phyloP scores from a whole-genome alignment of 2,888 invertebrate genomes.

The Drosophila birchii region DNA sequence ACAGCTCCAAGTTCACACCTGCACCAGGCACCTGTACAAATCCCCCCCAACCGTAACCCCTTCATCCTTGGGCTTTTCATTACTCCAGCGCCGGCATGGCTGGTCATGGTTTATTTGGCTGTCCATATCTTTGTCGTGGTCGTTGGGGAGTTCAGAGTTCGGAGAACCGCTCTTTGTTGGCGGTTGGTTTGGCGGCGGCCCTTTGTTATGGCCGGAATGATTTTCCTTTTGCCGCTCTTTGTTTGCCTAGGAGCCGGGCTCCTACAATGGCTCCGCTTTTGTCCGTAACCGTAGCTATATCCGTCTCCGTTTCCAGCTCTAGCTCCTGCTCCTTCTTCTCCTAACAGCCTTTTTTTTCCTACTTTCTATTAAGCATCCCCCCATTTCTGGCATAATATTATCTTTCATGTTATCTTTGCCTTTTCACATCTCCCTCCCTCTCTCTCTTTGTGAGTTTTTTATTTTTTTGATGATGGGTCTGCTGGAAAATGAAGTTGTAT shows the following conservation, averaged over 20 bases:
- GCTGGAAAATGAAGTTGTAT: constrained; percentile 73
- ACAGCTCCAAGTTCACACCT: constrained; percentile 36
- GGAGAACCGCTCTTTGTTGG: constrained; percentile 23
- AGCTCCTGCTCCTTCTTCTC: not conserved
- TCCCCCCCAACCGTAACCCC: not conserved
- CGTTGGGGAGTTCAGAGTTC: constrained; percentile 27
- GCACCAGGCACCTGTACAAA: constrained; percentile 28
- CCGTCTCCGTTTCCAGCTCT: constrained; percentile 4
- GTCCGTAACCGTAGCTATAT: constrained; percentile 17
- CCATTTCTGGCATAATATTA: constrained; percentile 71
- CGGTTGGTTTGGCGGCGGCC: constrained; percentile 6
- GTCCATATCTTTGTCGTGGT: constrained; percentile 49
- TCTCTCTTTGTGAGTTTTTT: constrained; percentile 25
- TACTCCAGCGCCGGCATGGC: constrained; percentile 23
- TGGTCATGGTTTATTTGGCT: constrained; percentile 50
- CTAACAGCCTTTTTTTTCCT: constrained; percentile 23
- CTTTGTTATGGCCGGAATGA: constrained; percentile 42
- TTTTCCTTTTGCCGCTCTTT: constrained; percentile 35
- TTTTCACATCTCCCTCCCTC: constrained; percentile 54
- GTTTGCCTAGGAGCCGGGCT: constrained; percentile 28
- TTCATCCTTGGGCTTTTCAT: constrained; percentile 39
- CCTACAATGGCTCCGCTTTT: constrained; percentile 15
- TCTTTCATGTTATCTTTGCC: constrained; percentile 75
- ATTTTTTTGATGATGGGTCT: constrained; percentile 36
- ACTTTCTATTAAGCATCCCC: constrained; percentile 60